Conservation (phyloP, 2,797 vertebrate species). For the Salarias fasciatus region DNA sequence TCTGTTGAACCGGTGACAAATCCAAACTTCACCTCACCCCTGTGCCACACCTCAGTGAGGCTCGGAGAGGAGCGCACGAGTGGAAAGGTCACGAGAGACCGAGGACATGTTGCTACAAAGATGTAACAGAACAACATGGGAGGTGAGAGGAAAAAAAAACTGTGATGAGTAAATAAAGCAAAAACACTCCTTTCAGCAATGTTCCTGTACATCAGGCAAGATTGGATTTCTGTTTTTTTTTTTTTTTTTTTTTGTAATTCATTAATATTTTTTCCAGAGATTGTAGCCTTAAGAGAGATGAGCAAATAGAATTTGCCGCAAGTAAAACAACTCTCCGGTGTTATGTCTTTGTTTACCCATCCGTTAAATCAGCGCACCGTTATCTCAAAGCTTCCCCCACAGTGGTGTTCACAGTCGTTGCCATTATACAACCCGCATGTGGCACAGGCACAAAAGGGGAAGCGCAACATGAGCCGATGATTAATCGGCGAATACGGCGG, state of each 20-base stretch:
- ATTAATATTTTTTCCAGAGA: slow-evolving; percentile 4
- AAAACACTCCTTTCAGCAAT: not conserved
- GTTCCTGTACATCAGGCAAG: not conserved
- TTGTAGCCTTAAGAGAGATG: not conserved
- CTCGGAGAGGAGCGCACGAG: slow-evolving; percentile 28
- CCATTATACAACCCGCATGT: slow-evolving; percentile 34
- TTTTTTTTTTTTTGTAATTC: not conserved
- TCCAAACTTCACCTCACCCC: slow-evolving; percentile 8
- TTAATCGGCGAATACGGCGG: slow-evolving; percentile 22
- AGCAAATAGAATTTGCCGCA: not conserved
- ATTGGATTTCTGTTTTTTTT: too few species aligned
- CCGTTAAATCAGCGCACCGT: slow-evolving; percentile 21
- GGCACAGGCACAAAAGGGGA: slow-evolving; percentile 25
- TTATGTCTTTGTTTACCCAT: slow-evolving; percentile 20
- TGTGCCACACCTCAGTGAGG: not conserved
- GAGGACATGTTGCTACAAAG: slow-evolving; percentile 60
- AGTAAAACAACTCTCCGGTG: not conserved
- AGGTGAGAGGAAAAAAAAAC: too few species aligned
- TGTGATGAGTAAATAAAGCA: not conserved
- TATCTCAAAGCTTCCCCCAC: slow-evolving; percentile 16
- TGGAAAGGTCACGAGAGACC: slow-evolving; percentile 54
- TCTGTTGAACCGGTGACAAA: slow-evolving; percentile 5
- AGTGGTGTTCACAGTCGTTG: slow-evolving; percentile 9
- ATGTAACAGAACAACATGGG: slow-evolving; percentile 44
- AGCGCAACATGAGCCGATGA: slow-evolving; percentile 18